These are phyloP conservation scores for Physocephala rufipes DNA, from an alignment of 2,888 invertebrate species.

Conservation along the genomic window DNA sequence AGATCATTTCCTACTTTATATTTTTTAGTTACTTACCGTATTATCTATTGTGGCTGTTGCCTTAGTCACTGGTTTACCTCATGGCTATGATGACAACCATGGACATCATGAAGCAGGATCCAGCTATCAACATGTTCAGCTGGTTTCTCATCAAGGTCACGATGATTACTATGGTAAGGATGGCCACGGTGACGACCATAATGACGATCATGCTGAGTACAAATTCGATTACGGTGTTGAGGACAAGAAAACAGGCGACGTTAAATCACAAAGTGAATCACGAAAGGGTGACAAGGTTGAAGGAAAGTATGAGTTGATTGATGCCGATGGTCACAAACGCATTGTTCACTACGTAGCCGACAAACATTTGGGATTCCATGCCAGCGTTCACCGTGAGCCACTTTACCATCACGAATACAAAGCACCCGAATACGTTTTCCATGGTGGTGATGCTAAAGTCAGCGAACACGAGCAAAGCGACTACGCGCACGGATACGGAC, in stretches of 20 bases:
- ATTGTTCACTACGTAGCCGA: constrained; percentile 58
- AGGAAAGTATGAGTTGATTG: constrained; percentile 58
- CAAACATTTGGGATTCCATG: constrained; percentile 57
- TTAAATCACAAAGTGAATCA: constrained; percentile 52
- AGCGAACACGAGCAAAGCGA: constrained; percentile 37
- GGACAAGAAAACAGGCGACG: constrained; percentile 56
- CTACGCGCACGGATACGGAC: constrained; percentile 14
- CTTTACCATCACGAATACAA: constrained; percentile 41
- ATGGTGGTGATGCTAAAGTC: constrained; percentile 40
- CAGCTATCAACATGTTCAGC: constrained; percentile 54
- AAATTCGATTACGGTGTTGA: constrained; percentile 55
- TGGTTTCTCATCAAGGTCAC: constrained; percentile 51
- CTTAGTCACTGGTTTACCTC: constrained; percentile 42
- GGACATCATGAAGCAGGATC: constrained; percentile 49
- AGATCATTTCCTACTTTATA: not conserved
- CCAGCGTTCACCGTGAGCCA: constrained; percentile 53
- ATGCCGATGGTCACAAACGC: constrained; percentile 58
- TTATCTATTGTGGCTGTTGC: constrained; percentile 46
- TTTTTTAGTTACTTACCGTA: constrained; percentile 45
- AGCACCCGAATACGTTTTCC: constrained; percentile 26
- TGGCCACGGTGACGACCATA: constrained; percentile 45
- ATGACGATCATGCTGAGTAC: constrained; percentile 54
- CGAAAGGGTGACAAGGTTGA: constrained; percentile 56
- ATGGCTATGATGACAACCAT: constrained; percentile 8
- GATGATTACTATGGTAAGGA: constrained; percentile 34